Conservation (phyloP, 53 echinoderm and acorn worm genomes). For the Stichopus horrens region DNA sequence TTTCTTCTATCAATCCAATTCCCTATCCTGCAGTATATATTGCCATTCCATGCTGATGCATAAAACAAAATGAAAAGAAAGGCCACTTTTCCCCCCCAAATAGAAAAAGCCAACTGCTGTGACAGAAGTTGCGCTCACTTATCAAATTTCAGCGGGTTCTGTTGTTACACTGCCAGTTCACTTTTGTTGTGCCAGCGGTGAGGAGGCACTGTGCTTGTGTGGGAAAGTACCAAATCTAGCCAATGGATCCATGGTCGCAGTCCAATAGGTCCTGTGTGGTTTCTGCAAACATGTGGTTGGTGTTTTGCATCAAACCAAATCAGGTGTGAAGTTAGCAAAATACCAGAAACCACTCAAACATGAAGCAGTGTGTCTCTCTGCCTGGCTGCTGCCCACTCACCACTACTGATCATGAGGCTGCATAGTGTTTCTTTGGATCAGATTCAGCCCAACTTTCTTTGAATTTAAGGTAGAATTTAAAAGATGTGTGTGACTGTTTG, state of each 20-base stretch:
- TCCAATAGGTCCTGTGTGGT: constrained; percentile 9
- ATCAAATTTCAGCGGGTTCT: constrained; percentile 18
- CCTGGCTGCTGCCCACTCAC: neutral
- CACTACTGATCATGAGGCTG: too few relatives aligned
- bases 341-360: constrained; percentile 27
- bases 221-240: constrained; percentile 24
- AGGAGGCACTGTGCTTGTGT: constrained; percentile 9
- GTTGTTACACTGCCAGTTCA: too few relatives aligned
- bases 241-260: neutral
- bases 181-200: neutral
- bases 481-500: too few relatives aligned
- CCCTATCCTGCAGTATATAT: neutral
- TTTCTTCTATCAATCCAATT: neutral
- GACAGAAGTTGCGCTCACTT: neutral
- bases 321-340: constrained; percentile 39
- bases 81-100: neutral
- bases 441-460: too few relatives aligned
- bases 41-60: neutral
- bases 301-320: constrained; percentile 41
- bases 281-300: constrained; percentile 44
- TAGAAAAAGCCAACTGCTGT: constrained; percentile 17
- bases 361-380: constrained; percentile 13
- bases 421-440: too few relatives aligned
- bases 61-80: neutral
- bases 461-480: too few relatives aligned